Base-by-base conservation (phyloP, 1,140 invertebrate genomes). In the Ips typographus region DNA sequence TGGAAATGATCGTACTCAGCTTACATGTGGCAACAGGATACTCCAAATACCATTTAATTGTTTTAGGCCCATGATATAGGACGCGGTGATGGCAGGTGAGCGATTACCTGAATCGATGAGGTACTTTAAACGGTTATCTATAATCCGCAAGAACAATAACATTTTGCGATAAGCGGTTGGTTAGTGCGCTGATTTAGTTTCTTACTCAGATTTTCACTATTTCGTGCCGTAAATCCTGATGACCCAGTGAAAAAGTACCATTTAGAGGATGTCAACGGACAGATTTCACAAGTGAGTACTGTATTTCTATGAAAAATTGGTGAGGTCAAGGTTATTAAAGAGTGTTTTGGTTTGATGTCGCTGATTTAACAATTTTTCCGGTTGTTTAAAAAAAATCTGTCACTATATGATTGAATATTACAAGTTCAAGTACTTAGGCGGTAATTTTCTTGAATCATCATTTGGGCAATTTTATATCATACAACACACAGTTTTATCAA, bases 211-310 rank as follows among this genome's bases (percentile, higher is more conserved):
- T 36, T 49, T 44, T 61, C 37, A 37, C 42, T 5, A 61, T 6
- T 47, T 39, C 37, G 7, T 2, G n/a, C 8, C 5, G 43, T 38
- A 49, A 49, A 47, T 7, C 41, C n/a, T 60, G 8, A 44, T 49
- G 40, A 49, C 38, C 38, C 22, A 22, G 40, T 7, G 40, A 64
- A 51, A 68, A 57, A 22, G 43, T 53, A 36, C 6, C 4, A 22
- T 6, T 22, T 22, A 40, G 37, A 70, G n/a, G 61, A 78, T 78
- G 77, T 72, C 77, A 76, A 77, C 77, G 42, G 75, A 77, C 62
- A 74, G 77, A 61, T 78, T 74, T 71, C 77, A 78, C 68, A 78
- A 77, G 77, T 78, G 22, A 22, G 22, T 22, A 22, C 22, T 22
- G 22, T 22, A 22, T 22, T 22, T 22, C 22, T 22, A 22, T 22